Base-by-base conservation (phyloP, 92 coral and sea anemone species). In the Desmophyllum pertusum region DNA sequence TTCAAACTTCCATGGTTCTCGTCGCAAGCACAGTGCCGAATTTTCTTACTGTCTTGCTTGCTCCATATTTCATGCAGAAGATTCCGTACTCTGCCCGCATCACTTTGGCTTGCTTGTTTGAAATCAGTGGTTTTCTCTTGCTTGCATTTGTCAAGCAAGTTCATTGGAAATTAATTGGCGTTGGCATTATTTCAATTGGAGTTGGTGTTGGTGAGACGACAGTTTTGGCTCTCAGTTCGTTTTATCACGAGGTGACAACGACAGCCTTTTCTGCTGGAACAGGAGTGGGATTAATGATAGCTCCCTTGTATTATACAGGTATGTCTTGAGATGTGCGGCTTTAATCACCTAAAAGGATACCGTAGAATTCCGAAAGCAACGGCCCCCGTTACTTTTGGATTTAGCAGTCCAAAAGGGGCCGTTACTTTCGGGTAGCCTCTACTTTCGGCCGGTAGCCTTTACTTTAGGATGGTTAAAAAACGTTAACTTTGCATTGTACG, bases 291-390 rank as follows among this genome's bases (percentile, higher is more conserved):
- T 86, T 76, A 51, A 76, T 89, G 14, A 69, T 74, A 10, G 95
- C 93, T 5, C 97, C 95, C 5, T 89, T 93, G 0, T 93, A 91
- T 64, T 93, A 91, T 43, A 89, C 93, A 29, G 97, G 97, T n/a
- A n/a, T n/a, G n/a, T n/a, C n/a, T n/a, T n/a, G n/a, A n/a, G n/a
- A n/a, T n/a, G n/a, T n/a, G n/a, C n/a, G n/a, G n/a, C n/a, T n/a
- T n/a, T 21, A 50, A 50, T 18, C 70, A 4, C 31, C 30, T 63
- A 11, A n/a, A n/a, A n/a, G n/a, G n/a, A n/a, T n/a, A n/a, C n/a
- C n/a, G n/a, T n/a, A n/a, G n/a, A n/a, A n/a, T n/a, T n/a, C n/a
- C n/a, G n/a, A n/a, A n/a, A n/a, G n/a, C n/a, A n/a, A n/a, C n/a
- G n/a, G n/a, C n/a, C n/a, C n/a, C n/a, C n/a, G n/a, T n/a, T n/a